Base-by-base conservation (phyloP, 2,113 vertebrate genomes). In the Paramisgurnus dabryanus region DNA sequence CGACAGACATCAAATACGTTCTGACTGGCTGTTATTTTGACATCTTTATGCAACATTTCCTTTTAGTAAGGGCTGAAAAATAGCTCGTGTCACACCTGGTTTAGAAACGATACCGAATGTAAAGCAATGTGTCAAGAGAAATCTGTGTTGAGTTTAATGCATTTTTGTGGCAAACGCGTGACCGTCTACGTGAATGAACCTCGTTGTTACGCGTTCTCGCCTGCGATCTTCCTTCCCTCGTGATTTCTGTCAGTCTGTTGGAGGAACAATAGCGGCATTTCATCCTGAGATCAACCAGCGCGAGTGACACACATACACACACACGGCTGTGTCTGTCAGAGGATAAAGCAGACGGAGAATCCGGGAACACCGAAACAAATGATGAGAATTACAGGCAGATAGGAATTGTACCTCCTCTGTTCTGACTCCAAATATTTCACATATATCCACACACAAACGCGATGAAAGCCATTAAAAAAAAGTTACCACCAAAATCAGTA, bases 391-490 rank as follows among this genome's bases (percentile, higher is more conserved):
- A 80, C 50, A 81, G 34, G 63, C 65, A 50, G 57, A 68, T 18
- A n/a, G 49, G 49, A 49, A 76, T 72, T 34, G 61, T 55, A 41
- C 80, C 65, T 61, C 67, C 71, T 64, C 66, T 65, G 67, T 55
- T 43, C 61, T 84, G 64, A 66, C 67, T 79, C 74, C 61, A 72
- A 65, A 80, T 86, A 80, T 86, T 86, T 76, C 77, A 83, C 79
- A 84, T 82, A 76, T n/a, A 87, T 86, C 78, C 77, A 82, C 22
- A 22, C 22, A 22, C 22, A 78, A 34, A 34, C 27, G 1, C 27
- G 3, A 34, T 34, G 1, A 34, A 34, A 1, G 27, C 1, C 27
- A 34, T 34, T 34, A 34, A 34, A 34, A 34, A 84, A 34, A 22
- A 34, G 27, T 34, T 34, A 34, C 27, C 27, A 34, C 27, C 27